A percentile compares a stretch with the other conserved stretches of the same genome.
Conservation (phyloP, 1,140 invertebrate species). For the Neodiprion virginianus region DNA sequence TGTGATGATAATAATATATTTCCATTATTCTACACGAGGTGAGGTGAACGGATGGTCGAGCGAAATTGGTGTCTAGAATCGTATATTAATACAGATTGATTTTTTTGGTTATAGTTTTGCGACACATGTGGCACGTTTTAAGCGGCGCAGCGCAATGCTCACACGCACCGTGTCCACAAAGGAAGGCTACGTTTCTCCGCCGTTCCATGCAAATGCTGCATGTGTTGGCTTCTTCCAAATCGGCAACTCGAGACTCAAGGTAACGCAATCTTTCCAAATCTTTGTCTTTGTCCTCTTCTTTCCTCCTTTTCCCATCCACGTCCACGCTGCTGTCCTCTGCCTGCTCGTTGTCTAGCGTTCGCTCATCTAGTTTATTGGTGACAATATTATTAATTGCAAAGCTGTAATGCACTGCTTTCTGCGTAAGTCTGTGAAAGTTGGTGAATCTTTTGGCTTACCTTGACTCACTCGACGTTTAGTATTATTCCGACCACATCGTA, state of each 20-base stretch:
- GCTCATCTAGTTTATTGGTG: background rate
- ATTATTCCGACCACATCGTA: conserved; percentile 31
- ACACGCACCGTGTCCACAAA: conserved; percentile 90
- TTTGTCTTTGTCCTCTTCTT: conserved; percentile 44
- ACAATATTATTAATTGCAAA: background rate
- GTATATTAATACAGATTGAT: conserved; percentile 78
- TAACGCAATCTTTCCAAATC: conserved; percentile 72
- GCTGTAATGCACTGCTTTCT: background rate
- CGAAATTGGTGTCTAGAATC: background rate
- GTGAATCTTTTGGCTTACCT: conserved; percentile 27
- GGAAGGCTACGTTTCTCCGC: conserved; percentile 81
- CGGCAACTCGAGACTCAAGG: conserved; percentile 84
- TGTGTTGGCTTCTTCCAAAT: conserved; percentile 85
- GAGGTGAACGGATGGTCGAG: background rate
- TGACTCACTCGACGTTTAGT: conserved; percentile 26
- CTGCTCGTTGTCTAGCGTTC: conserved; percentile 16
- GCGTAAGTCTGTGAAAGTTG: background rate
- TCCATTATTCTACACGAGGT: background rate
- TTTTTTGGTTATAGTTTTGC: conserved; percentile 86
- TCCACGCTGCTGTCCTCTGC: conserved; percentile 32
- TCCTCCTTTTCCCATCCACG: conserved; percentile 30
- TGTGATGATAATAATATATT: background rate
- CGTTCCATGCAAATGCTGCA: conserved; percentile 84
- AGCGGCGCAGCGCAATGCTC: conserved; percentile 82
- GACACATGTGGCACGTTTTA: conserved; percentile 90